Conservation (phyloP, 2,888 invertebrate genomes). For the Esperia sulphurella region DNA sequence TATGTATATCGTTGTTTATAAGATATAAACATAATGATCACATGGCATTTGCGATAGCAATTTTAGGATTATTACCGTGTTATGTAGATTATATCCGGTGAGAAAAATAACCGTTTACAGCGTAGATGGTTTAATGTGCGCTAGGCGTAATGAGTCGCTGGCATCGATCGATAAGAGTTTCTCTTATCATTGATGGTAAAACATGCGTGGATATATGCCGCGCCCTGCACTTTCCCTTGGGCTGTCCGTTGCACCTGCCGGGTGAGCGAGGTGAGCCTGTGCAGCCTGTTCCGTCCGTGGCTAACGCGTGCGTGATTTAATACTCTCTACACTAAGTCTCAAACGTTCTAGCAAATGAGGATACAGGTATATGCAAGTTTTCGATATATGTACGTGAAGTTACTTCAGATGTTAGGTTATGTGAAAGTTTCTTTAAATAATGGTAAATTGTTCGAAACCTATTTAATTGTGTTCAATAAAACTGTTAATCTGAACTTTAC, state of each 20-base stretch:
- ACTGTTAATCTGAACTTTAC: too few relatives aligned
- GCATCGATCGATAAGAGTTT: constrained; percentile 55
- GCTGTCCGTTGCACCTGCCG: constrained; percentile 33
- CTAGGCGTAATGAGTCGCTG: constrained; percentile 51
- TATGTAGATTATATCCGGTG: constrained; percentile 23
- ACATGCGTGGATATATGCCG: constrained; percentile 65
- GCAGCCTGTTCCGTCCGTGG: constrained; percentile 43
- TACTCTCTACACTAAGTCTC: constrained; percentile 48
- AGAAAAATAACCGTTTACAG: constrained; percentile 22
- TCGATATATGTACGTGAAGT: constrained; percentile 43
- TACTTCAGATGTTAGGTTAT: constrained; percentile 48
- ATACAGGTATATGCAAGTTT: constrained; percentile 10
- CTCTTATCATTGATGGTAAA: constrained; percentile 74
- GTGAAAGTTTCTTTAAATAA: too few relatives aligned
- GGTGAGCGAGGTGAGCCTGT: constrained; percentile 51
- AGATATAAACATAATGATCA: constrained; percentile 14
- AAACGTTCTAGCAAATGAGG: constrained; percentile 42
- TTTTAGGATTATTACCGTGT: constrained; percentile 18
- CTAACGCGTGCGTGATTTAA: constrained; percentile 46
- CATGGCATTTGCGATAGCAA: constrained; percentile 13
- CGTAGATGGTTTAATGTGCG: constrained; percentile 27
- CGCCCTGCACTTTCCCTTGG: constrained; percentile 71
- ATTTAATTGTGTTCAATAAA: too few relatives aligned
- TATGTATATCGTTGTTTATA: constrained; percentile 8
- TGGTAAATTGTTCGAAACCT: too few relatives aligned